A percentile compares a stretch with the other conserved stretches of the same genome.
Evolutionary conservation across 1,140 invertebrate species (phyloP).

Genomic region (Drosophila obscura): DNA sequence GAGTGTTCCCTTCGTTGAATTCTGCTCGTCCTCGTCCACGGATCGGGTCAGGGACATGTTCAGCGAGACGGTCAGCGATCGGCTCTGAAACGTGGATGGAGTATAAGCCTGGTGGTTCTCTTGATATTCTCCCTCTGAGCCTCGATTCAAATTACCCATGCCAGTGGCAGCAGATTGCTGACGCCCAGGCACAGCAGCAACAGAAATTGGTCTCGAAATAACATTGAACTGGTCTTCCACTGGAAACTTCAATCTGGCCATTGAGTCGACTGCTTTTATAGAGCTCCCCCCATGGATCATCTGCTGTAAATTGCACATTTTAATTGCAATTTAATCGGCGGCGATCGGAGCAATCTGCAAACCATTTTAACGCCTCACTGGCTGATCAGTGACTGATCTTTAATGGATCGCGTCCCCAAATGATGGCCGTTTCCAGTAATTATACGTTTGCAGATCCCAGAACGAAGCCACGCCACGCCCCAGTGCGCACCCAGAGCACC

Average conservation of each 20-base stretch:
- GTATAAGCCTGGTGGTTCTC: background rate
- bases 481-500: constrained; percentile 41
- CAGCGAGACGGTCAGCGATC: constrained; percentile 64
- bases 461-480: constrained; percentile 16
- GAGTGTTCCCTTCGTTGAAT: constrained; percentile 23
- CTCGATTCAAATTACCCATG: constrained; percentile 44
- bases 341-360: constrained; percentile 19
- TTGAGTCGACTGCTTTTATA: constrained; percentile 53
- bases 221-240: constrained; percentile 27
- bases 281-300: background rate
- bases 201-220: constrained; percentile 19
- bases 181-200: constrained; percentile 44
- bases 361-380: constrained; percentile 44
- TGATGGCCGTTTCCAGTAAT: background rate
- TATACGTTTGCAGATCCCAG: constrained; percentile 1
- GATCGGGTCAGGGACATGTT: constrained; percentile 69
- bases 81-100: constrained; percentile 79
- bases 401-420: constrained; percentile 15
- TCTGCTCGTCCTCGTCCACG: constrained; percentile 34
- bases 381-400: background rate
- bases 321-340: constrained; percentile 55
- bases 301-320: constrained; percentile 7
- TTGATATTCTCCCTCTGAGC: background rate
- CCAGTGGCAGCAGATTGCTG: constrained; percentile 26
- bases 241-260: constrained; percentile 1